Percentiles rank a stretch among this genome's conserved stretches.
Evolutionary conservation across 2,888 invertebrate genomes (phyloP).

Genomic region (Noctua fimbriata): DNA sequence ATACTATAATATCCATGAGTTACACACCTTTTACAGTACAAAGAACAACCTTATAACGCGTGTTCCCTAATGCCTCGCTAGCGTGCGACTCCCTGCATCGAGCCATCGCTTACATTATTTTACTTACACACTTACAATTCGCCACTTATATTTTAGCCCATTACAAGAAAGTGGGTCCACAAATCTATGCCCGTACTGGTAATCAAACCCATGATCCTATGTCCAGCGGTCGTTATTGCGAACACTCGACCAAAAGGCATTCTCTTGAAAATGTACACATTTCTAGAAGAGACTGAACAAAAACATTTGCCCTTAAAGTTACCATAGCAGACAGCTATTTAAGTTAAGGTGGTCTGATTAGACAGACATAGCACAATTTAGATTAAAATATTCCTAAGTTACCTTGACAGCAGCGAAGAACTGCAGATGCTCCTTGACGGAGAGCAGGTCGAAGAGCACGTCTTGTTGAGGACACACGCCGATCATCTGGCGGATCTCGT

Average conservation of each 20-base stretch:
- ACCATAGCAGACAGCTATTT: neutral
- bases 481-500: constrained; percentile 94
- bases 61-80: no score
- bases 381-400: neutral
- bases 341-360: neutral
- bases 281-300: neutral
- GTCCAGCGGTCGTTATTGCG: neutral
- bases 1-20: no score
- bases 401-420: constrained; percentile 96
- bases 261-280: neutral
- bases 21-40: no score
- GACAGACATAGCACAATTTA: neutral
- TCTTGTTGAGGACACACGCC: constrained; percentile 97
- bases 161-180: neutral
- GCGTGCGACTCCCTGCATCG: no score
- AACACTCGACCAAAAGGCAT: neutral
- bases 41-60: no score
- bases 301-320: neutral
- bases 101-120: no score
- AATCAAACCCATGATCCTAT: neutral
- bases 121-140: no score
- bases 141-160: neutral
- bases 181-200: neutral
- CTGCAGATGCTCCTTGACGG: constrained; percentile 94
- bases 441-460: constrained; percentile 94